These are phyloP conservation scores for Chrysemys picta DNA, from an alignment of 2,113 vertebrate genomes.

Conservation along the genomic window DNA sequence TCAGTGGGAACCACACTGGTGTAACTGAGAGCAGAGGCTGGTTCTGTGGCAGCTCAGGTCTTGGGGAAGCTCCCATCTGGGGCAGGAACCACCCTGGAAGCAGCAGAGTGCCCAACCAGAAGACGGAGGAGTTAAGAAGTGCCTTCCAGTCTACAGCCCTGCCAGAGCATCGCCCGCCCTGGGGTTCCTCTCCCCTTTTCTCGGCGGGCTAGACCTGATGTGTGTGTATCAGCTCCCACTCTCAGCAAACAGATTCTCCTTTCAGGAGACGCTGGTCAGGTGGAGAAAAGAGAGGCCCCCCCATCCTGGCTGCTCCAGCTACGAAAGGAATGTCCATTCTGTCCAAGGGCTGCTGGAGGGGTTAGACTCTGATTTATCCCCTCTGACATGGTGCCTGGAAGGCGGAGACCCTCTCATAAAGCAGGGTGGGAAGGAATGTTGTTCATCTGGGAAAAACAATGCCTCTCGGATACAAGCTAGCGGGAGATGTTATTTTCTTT, in stretches of 20 bases:
- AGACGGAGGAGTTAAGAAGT: too few relatives aligned
- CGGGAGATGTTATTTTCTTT: background rate
- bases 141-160: background rate
- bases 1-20: background rate
- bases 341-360: background rate
- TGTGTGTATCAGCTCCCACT: background rate
- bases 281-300: background rate
- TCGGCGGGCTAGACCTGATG: background rate
- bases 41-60: background rate
- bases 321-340: background rate
- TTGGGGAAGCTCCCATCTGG: background rate
- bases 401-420: background rate
- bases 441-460: background rate
- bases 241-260: background rate
- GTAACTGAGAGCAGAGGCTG: background rate
- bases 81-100: background rate
- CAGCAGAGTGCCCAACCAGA: background rate
- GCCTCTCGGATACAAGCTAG: background rate
- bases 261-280: background rate
- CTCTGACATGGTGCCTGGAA: background rate
- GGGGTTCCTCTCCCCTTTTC: background rate
- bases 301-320: background rate
- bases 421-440: background rate
- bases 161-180: background rate
- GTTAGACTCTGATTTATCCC: background rate